Evolutionary conservation across 1,140 invertebrate genomes (phyloP).

Genomic region (Brachionus paranguensis): DNA sequence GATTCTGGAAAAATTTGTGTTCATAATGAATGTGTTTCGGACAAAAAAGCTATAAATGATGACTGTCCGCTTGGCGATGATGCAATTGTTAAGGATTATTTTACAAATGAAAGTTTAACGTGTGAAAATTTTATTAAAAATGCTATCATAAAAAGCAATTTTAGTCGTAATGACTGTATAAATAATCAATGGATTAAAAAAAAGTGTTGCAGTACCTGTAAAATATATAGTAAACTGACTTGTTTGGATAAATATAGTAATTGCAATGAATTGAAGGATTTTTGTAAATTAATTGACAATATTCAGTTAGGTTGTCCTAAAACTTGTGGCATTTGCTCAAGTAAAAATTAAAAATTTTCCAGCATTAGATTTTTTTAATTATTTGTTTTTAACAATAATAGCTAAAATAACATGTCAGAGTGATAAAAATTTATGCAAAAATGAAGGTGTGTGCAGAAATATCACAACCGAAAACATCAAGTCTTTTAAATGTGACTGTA

Average conservation of each 20-base stretch:
- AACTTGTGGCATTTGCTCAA: constrained; percentile 20
- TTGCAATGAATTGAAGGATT: neutral
- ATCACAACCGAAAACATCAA: neutral
- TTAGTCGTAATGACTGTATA: neutral
- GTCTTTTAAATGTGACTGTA: neutral
- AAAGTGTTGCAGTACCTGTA: neutral
- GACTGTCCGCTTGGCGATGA: neutral
- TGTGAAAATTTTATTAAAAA: constrained; percentile 3
- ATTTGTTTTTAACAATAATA: neutral
- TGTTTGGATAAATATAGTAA: constrained; percentile 1
- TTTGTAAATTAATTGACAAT: neutral
- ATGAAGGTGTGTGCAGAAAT: neutral
- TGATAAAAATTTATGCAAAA: neutral
- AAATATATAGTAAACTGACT: neutral
- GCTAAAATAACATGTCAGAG: constrained; percentile 1
- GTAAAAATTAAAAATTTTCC: neutral
- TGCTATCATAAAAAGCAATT: neutral
- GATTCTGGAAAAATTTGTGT: neutral
- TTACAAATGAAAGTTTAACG: neutral
- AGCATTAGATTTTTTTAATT: neutral
- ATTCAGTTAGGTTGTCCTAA: neutral
- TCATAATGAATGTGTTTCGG: neutral
- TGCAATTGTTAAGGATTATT: neutral
- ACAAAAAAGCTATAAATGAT: neutral
- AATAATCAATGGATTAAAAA: neutral